Conservation (phyloP, 2,888 invertebrate species). For the Euspilapteryx auroguttella region DNA sequence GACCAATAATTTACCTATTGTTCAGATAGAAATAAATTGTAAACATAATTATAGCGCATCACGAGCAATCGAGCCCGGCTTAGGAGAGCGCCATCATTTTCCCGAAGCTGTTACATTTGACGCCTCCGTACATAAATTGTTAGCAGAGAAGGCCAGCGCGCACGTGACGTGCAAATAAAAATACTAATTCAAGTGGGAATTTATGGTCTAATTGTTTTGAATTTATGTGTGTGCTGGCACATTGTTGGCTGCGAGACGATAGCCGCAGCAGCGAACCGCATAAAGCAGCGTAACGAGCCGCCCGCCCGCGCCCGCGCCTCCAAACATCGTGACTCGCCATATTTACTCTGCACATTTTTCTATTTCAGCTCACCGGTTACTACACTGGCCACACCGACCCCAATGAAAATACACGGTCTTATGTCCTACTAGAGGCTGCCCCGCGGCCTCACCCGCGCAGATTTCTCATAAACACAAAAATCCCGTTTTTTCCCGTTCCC, state of each 20-base stretch:
- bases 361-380: slow-evolving; percentile 15
- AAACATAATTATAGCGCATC: slow-evolving; percentile 36
- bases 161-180: slow-evolving; percentile 51
- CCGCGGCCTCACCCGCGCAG: no score
- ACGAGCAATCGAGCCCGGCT: slow-evolving; percentile 25
- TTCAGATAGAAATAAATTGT: slow-evolving; percentile 28
- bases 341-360: slow-evolving; percentile 20
- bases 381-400: slow-evolving; percentile 6
- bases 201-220: slow-evolving; percentile 47
- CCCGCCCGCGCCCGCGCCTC: slow-evolving; percentile 16
- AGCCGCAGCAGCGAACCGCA: slow-evolving; percentile 18
- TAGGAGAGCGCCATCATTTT: slow-evolving; percentile 34
- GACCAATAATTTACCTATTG: no score
- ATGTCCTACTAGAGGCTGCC: no score
- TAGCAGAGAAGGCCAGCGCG: slow-evolving; percentile 25
- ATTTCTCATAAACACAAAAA: no score
- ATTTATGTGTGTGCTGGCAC: slow-evolving; percentile 35
- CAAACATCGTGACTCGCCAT: slow-evolving; percentile 28
- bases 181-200: slow-evolving; percentile 41
- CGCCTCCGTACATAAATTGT: slow-evolving; percentile 41
- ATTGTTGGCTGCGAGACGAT: slow-evolving; percentile 35
- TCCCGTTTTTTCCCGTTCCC: no score
- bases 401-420: slow-evolving; percentile 3
- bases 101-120: slow-evolving; percentile 42
- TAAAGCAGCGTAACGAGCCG: slow-evolving; percentile 32